Percentiles rank a stretch among this genome's conserved stretches.
phyloP scores from a whole-genome alignment of 2,113 vertebrate genomes.

The Lethenteron reissneri region DNA sequence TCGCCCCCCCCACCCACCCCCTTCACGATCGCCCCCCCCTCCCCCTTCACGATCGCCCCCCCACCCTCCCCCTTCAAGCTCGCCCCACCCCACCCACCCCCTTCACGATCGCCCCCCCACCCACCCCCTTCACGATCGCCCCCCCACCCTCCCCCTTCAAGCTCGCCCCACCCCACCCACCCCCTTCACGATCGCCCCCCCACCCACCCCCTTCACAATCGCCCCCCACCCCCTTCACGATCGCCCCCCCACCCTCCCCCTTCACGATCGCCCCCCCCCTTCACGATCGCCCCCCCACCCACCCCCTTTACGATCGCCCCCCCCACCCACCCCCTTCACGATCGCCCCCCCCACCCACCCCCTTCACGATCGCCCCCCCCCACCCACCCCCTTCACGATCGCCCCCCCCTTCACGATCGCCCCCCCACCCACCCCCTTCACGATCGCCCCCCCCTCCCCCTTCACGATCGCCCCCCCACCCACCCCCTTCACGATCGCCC shows the following conservation, averaged over 20 bases:
- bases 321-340: background rate
- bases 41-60: background rate
- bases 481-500: background rate
- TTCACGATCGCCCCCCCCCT: background rate
- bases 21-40: too few relatives aligned
- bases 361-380: background rate
- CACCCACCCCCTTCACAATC: too few relatives aligned
- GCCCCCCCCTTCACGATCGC: background rate
- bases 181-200: background rate
- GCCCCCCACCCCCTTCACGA: background rate
- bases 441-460: background rate
- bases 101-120: background rate
- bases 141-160: accelerated
- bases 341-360: too few relatives aligned
- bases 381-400: too few relatives aligned
- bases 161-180: too few relatives aligned
- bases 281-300: too few relatives aligned
- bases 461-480: background rate
- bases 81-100: background rate
- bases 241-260: background rate
- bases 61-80: too few relatives aligned
- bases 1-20: too few relatives aligned
- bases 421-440: background rate
- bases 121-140: background rate
- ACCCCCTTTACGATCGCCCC: background rate